phyloP scores from a whole-genome alignment of 2,113 vertebrate species.

The Pollimyrus isidori region DNA sequence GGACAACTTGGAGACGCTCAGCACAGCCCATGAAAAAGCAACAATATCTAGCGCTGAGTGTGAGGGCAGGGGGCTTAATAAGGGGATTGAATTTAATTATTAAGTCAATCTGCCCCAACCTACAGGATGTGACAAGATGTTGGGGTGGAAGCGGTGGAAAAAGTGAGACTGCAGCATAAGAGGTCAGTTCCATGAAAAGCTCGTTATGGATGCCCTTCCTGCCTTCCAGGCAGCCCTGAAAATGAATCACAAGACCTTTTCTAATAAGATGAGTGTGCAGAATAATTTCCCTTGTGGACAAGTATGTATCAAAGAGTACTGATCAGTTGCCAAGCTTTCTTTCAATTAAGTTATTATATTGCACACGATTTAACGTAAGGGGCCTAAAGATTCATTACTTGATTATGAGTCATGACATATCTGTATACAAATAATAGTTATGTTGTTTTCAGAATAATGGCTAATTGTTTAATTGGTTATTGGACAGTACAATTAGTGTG shows the following conservation, averaged over 20 bases:
- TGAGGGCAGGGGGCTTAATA: neutral
- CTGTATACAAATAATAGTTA: neutral
- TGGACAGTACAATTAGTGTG: neutral
- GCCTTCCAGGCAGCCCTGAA: neutral
- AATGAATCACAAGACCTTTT: neutral
- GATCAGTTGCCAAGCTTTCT: neutral
- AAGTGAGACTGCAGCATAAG: neutral
- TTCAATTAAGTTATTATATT: neutral
- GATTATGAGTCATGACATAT: neutral
- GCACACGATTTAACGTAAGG: neutral
- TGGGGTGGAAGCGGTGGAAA: neutral
- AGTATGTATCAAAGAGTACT: neutral
- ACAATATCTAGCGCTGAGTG: neutral
- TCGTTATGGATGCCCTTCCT: neutral
- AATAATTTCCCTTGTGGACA: neutral
- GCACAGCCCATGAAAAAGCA: neutral
- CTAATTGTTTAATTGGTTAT: neutral
- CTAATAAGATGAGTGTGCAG: neutral
- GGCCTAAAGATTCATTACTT: neutral
- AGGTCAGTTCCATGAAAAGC: neutral
- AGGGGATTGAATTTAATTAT: neutral
- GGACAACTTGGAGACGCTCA: neutral
- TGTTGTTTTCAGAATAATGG: neutral
- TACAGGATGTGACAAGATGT: neutral
- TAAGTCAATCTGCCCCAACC: neutral